A percentile compares a stretch with the other conserved stretches of the same genome.
Evolutionary conservation across 2,797 vertebrate species (phyloP).

Genomic region (Sciurus carolinensis): DNA sequence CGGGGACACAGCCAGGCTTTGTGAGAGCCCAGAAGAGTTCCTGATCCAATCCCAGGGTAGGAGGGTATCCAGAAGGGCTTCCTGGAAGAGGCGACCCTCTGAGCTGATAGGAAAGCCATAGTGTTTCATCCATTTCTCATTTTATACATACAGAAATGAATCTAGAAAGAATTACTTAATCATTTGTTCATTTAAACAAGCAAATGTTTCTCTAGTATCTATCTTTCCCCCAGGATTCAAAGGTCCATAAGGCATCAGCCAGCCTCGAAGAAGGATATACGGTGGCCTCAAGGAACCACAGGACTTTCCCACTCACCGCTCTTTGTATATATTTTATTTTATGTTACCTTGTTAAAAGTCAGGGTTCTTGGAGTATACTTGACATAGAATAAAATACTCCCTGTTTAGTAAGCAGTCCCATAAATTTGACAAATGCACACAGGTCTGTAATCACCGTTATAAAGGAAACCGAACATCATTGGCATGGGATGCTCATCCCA

Average conservation of each 20-base stretch:
- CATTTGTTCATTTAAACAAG: slow-evolving; percentile 3
- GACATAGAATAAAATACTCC: background rate
- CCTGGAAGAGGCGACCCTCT: slow-evolving; percentile 12
- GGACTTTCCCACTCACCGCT: no score
- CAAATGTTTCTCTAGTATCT: background rate
- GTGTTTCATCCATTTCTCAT: background rate
- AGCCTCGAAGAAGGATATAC: no score
- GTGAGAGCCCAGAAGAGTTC: background rate
- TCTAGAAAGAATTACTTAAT: background rate
- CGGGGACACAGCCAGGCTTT: background rate
- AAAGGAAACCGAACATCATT: background rate
- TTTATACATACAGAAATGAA: background rate
- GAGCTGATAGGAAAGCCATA: background rate
- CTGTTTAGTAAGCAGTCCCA: background rate
- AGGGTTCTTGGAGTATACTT: background rate
- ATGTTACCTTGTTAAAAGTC: background rate
- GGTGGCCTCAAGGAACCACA: no score
- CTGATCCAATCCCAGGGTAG: background rate
- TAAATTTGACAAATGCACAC: no score
- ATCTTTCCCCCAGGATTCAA: background rate
- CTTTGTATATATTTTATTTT: no score
- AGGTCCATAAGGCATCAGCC: no score
- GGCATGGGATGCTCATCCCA: background rate
- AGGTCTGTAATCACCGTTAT: background rate
- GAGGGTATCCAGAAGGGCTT: background rate